Evolutionary conservation across 2,888 invertebrate species (phyloP).

Genomic region (Chirona hameri): DNA sequence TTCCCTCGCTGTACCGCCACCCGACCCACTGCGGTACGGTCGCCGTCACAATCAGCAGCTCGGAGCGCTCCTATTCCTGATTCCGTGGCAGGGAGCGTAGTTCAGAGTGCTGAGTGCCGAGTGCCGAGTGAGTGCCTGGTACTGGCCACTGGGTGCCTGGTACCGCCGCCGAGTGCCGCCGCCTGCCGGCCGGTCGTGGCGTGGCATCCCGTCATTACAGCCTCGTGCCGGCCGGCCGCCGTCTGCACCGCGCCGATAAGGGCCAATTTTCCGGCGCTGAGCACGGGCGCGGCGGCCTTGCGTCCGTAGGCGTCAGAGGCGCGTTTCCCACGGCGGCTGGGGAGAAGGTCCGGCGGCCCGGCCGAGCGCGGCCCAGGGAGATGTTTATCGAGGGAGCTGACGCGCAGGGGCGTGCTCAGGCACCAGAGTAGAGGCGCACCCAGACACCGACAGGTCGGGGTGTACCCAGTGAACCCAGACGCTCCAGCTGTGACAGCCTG

Average conservation of each 20-base stretch:
- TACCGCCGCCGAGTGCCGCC: background rate
- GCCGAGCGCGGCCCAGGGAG: background rate
- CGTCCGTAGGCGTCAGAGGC: background rate
- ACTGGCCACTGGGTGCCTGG: background rate
- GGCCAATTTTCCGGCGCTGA: background rate
- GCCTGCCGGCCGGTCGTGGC: background rate
- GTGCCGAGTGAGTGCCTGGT: too few relatives aligned
- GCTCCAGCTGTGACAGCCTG: background rate
- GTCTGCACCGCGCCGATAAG: background rate
- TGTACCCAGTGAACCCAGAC: background rate
- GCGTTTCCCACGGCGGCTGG: slow-evolving; percentile 5
- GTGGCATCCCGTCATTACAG: slow-evolving; percentile 8
- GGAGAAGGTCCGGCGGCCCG: background rate
- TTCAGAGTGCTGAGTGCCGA: too few relatives aligned
- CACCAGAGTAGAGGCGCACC: too few relatives aligned
- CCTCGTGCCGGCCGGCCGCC: slow-evolving; percentile 11
- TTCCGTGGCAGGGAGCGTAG: too few relatives aligned
- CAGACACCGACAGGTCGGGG: background rate
- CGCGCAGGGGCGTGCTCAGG: background rate
- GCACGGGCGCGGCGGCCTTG: background rate
- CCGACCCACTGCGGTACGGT: too few relatives aligned
- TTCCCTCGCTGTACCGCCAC: too few relatives aligned
- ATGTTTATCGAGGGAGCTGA: slow-evolving; percentile 5
- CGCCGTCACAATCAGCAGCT: background rate
- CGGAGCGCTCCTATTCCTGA: too few relatives aligned